A percentile compares a stretch with the other conserved stretches of the same genome.
Evolutionary conservation across 1,140 invertebrate genomes (phyloP).

Genomic region (Phymastichus coffea): DNA sequence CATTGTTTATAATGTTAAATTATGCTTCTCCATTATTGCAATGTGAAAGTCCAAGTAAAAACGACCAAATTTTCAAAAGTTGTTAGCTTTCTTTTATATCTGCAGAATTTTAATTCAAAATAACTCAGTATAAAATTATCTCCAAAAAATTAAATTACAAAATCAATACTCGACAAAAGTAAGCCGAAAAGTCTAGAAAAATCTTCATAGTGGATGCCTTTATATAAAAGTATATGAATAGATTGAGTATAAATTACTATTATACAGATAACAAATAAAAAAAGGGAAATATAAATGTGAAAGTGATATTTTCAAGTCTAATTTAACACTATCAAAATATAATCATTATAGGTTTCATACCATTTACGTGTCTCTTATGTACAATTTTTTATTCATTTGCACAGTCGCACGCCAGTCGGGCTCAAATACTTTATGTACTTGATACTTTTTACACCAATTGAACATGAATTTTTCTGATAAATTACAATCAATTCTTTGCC

Average conservation of each 20-base stretch:
- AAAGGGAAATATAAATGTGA: background rate
- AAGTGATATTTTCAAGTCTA: background rate
- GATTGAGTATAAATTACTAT: slow-evolving; percentile 25
- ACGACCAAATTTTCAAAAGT: slow-evolving; percentile 8
- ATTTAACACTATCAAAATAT: slow-evolving; percentile 8
- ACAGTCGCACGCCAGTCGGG: slow-evolving; percentile 17
- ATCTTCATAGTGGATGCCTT: background rate
- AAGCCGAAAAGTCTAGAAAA: too few species aligned
- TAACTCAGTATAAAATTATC: too few species aligned
- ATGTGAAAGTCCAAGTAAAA: too few species aligned
- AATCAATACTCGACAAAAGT: background rate
- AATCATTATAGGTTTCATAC: slow-evolving; percentile 1
- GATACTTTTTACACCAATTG: slow-evolving; percentile 21
- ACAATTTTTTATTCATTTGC: slow-evolving; percentile 19
- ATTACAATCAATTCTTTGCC: too few species aligned
- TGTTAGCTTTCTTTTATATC: too few species aligned
- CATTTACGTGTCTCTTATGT: slow-evolving; percentile 10
- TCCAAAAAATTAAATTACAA: background rate
- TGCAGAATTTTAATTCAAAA: too few species aligned
- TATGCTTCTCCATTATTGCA: background rate
- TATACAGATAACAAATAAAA: slow-evolving; percentile 1
- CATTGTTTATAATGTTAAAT: slow-evolving; percentile 15
- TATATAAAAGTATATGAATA: slow-evolving; percentile 18
- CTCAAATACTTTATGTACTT: slow-evolving; percentile 10
- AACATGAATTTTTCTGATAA: too few species aligned